Conservation (phyloP, 2,113 vertebrate species). For the Rhabdomys dilectus region DNA sequence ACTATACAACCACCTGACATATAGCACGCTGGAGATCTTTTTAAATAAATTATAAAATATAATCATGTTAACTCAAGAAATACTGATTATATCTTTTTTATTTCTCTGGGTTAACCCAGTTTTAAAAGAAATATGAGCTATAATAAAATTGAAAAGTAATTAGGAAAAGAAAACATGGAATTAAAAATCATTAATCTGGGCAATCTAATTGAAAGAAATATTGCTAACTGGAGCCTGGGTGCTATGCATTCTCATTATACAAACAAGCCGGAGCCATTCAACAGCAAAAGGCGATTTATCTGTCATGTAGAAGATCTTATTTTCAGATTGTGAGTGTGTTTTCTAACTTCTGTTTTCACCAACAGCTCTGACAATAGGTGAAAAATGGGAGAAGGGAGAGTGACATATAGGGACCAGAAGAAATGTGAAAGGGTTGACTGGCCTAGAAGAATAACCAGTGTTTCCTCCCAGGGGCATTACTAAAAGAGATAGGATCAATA, state of each 20-base stretch:
- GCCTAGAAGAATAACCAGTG: conserved; percentile 8
- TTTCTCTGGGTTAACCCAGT: conserved; percentile 70
- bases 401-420: conserved; percentile 38
- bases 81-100: conserved; percentile 68
- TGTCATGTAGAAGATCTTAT: conserved; percentile 41
- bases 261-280: conserved; percentile 8
- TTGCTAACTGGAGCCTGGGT: conserved; percentile 23
- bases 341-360: conserved; percentile 59
- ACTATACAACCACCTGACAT: conserved; percentile 57
- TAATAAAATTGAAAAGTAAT: conserved; percentile 75
- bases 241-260: conserved; percentile 67
- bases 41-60: conserved; percentile 76
- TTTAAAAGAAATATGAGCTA: conserved; percentile 68
- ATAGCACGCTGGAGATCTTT: conserved; percentile 69
- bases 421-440: not conserved
- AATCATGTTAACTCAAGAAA: conserved; percentile 75
- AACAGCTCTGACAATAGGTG: conserved; percentile 56
- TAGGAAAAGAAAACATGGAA: conserved; percentile 66
- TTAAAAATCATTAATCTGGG: conserved; percentile 71
- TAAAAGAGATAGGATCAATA: conserved; percentile 48
- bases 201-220: conserved; percentile 66
- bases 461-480: conserved; percentile 33
- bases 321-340: conserved; percentile 64
- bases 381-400: conserved; percentile 43
- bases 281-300: conserved; percentile 7